Conservation (phyloP, 1,140 invertebrate genomes). For the Zaprionus ghesquierei region DNA sequence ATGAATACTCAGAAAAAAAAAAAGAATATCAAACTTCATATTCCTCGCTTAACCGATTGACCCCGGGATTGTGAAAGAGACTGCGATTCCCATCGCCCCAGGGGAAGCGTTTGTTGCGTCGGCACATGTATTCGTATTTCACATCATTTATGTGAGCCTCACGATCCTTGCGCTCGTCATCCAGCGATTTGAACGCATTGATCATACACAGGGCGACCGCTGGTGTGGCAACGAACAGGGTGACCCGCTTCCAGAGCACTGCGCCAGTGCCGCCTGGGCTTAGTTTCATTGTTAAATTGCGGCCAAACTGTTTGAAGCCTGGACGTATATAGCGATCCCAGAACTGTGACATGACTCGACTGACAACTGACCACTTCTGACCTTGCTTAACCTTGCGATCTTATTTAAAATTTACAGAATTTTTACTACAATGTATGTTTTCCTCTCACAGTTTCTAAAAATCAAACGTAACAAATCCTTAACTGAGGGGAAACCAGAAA, state of each 20-base stretch:
- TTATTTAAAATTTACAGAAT: slow-evolving; percentile 7
- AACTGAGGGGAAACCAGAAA: neutral
- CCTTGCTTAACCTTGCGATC: neutral
- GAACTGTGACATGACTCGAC: slow-evolving; percentile 35
- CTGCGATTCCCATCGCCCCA: slow-evolving; percentile 93
- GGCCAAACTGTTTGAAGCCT: neutral
- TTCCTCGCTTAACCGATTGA: slow-evolving; percentile 90
- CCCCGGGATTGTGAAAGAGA: slow-evolving; percentile 89
- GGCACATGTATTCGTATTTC: slow-evolving; percentile 88
- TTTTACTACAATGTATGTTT: neutral
- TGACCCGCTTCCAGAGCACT: slow-evolving; percentile 86
- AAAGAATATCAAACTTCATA: slow-evolving; percentile 85
- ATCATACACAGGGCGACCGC: slow-evolving; percentile 86
- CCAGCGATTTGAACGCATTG: slow-evolving; percentile 86
- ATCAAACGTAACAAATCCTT: neutral
- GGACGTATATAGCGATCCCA: slow-evolving; percentile 28
- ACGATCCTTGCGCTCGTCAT: slow-evolving; percentile 80
- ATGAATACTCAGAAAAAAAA: neutral
- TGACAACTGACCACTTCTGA: no score
- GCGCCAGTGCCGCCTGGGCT: neutral
- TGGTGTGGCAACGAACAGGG: slow-evolving; percentile 88
- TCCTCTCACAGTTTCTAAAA: neutral
- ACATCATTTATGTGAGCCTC: slow-evolving; percentile 84
- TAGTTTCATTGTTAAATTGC: neutral
- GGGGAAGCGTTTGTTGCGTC: slow-evolving; percentile 89